phyloP scores from a whole-genome alignment of 2,888 invertebrate species.

The Pollenia labialis region DNA sequence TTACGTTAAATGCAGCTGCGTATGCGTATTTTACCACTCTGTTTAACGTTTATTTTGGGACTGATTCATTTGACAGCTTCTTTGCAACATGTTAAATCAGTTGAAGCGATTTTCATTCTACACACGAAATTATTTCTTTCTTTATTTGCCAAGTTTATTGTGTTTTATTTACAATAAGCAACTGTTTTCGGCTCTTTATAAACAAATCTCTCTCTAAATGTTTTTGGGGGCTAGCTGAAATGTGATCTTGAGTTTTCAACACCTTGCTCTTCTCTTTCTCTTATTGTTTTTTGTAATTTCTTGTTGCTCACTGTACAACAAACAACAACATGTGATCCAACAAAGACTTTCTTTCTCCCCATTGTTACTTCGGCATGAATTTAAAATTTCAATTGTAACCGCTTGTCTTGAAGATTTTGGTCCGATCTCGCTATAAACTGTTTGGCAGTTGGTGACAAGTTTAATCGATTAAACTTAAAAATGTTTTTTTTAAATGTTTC shows the following conservation, averaged over 20 bases:
- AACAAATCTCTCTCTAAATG: background rate
- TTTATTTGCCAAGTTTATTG: slow-evolving; percentile 13
- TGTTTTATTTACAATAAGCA: background rate
- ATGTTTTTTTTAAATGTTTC: no score
- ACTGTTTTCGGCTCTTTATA: background rate
- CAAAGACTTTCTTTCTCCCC: slow-evolving; percentile 57
- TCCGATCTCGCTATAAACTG: no score
- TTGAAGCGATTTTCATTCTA: slow-evolving; percentile 31
- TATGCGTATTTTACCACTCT: slow-evolving; percentile 50
- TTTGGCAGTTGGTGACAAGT: no score
- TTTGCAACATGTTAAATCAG: slow-evolving; percentile 72
- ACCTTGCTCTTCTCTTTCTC: background rate
- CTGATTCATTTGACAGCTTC: slow-evolving; percentile 72
- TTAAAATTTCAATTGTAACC: slow-evolving; percentile 15
- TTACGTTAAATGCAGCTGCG: background rate
- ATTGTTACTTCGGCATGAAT: slow-evolving; percentile 2
- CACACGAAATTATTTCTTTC: slow-evolving; percentile 24
- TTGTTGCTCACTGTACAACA: background rate
- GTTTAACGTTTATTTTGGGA: slow-evolving; percentile 71
- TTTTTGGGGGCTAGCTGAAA: slow-evolving; percentile 25
- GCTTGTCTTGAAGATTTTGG: background rate
- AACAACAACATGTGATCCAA: slow-evolving; percentile 43
- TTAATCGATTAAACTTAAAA: no score
- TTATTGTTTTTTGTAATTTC: background rate
- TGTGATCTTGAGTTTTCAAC: background rate